Percentiles rank a stretch among this genome's conserved stretches.
Conservation (phyloP, 2,113 vertebrate genomes). For the Nyctibius bracteatus region DNA sequence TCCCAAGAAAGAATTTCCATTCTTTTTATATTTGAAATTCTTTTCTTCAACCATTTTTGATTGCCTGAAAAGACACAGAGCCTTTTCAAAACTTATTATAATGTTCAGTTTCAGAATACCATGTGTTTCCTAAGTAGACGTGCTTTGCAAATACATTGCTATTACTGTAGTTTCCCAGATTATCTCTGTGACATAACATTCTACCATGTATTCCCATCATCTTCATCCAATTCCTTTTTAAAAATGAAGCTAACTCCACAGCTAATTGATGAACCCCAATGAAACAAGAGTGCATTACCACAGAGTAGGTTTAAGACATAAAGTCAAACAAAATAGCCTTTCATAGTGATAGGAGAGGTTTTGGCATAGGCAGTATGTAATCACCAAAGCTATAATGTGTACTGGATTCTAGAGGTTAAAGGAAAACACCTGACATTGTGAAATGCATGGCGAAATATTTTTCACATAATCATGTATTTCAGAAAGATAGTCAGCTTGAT, state of each 20-base stretch:
- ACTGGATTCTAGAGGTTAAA: conserved; percentile 7
- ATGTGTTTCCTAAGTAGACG: background rate
- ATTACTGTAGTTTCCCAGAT: background rate
- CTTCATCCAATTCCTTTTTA: background rate
- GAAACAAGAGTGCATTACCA: background rate
- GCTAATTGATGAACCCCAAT: background rate
- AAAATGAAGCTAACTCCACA: background rate
- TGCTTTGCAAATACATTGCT: background rate
- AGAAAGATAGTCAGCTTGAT: background rate
- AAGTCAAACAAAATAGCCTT: background rate
- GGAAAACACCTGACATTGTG: background rate
- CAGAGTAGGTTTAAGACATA: background rate
- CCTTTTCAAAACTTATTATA: background rate
- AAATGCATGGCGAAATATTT: background rate
- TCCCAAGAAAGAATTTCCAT: background rate
- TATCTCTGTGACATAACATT: background rate
- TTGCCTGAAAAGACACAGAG: background rate
- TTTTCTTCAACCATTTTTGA: background rate
- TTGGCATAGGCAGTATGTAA: conserved; percentile 38
- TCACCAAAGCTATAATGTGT: background rate
- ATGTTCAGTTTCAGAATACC: background rate
- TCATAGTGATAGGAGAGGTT: background rate
- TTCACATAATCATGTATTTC: background rate
- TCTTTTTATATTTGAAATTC: background rate
- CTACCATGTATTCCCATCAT: background rate